These are phyloP conservation scores for Gorsachius goisagi DNA, from an alignment of 2,113 vertebrate species.

Conservation along the genomic window DNA sequence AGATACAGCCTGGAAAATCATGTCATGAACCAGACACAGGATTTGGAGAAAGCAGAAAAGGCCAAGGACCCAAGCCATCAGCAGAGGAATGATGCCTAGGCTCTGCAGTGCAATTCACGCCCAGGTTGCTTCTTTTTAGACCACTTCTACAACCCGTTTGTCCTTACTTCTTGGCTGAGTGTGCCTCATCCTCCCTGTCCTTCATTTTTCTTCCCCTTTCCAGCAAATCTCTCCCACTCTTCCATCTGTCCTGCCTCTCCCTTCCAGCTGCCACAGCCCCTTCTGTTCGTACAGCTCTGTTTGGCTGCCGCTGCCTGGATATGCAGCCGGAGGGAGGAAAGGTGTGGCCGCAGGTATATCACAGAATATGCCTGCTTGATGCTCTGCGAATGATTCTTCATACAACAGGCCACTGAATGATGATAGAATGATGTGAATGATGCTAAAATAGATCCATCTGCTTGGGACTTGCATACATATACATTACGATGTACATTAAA, in stretches of 20 bases:
- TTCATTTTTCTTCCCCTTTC: neutral
- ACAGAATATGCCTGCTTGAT: too few relatives aligned
- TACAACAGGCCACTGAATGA: too few relatives aligned
- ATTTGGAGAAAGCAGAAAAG: neutral
- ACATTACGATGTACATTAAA: neutral
- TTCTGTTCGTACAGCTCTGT: neutral
- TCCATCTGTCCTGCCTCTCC: neutral
- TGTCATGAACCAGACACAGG: neutral
- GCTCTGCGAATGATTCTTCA: neutral
- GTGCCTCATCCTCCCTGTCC: neutral
- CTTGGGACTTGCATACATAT: fast-evolving
- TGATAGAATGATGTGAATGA: neutral
- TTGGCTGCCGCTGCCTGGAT: neutral
- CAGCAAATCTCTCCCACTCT: neutral
- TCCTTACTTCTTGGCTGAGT: neutral
- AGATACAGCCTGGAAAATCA: neutral
- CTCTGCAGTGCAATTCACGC: neutral
- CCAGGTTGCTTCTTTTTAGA: neutral
- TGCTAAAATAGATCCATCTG: neutral
- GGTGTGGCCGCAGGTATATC: neutral
- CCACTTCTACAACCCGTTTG: neutral
- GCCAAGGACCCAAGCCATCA: neutral
- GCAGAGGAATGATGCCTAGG: fast-evolving
- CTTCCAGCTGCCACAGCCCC: neutral
- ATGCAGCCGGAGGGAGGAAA: neutral